Conservation (phyloP, 2,797 vertebrate genomes). For the Myripristis jacobus region DNA sequence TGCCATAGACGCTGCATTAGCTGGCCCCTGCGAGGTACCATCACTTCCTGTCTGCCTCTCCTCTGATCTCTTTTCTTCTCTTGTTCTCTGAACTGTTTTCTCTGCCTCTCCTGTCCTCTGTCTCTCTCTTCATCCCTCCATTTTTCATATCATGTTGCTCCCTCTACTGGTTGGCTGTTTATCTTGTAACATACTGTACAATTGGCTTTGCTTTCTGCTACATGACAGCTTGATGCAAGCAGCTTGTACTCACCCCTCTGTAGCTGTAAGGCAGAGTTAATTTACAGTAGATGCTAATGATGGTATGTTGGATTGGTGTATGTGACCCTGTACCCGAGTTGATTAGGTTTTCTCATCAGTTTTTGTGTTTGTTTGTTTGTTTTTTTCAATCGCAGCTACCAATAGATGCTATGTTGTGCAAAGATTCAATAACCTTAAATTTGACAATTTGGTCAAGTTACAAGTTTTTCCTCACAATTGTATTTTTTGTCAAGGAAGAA, state of each 20-base stretch:
- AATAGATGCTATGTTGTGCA: no score
- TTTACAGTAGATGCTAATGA: neutral
- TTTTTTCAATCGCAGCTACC: no score
- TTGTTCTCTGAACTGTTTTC: neutral
- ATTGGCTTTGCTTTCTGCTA: constrained; percentile 22
- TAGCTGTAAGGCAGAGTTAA: neutral
- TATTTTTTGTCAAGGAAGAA: no score
- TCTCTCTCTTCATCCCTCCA: neutral
- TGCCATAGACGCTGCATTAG: constrained; percentile 76
- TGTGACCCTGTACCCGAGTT: neutral
- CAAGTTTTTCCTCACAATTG: no score
- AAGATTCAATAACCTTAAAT: no score
- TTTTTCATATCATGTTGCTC: constrained; percentile 53
- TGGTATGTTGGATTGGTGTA: neutral
- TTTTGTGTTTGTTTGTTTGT: no score
- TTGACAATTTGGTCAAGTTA: no score
- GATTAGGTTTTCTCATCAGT: neutral
- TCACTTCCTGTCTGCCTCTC: constrained; percentile 46
- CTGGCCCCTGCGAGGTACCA: constrained; percentile 84
- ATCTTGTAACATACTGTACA: constrained; percentile 8
- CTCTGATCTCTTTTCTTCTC: constrained; percentile 9
- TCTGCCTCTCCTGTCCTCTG: neutral
- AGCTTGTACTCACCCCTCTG: constrained; percentile 16
- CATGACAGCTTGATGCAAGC: constrained; percentile 4
- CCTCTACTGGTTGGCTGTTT: constrained; percentile 63